Base-by-base conservation (phyloP, 2,888 invertebrate species). In the Schizotus pectinicornis region DNA sequence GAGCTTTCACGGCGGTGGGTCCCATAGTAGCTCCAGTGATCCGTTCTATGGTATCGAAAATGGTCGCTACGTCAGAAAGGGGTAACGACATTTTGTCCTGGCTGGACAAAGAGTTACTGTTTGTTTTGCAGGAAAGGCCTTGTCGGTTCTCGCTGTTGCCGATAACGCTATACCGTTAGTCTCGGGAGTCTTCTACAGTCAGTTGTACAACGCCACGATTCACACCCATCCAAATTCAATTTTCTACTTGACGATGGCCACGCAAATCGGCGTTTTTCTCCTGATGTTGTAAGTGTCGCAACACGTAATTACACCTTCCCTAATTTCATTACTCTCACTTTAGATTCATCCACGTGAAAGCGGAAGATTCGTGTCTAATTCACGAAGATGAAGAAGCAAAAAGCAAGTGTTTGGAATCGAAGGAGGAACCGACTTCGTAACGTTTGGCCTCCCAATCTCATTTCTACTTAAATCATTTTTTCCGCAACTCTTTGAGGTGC, bases 1-100 rank as follows among this genome's bases (percentile, higher is more conserved):
- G 89, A n/a, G 82, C 83, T 0, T 84, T 88, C 1, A 89, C 90
- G 6, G 86, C 89, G n/a, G 79, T 91, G 14, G 92, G 92, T 0
- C 92, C 92, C 0, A 85, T 89, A 43, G 89, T 91, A 0, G 90
- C 89, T 0, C 91, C 92, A 0, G 87, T 91, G 54, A 83, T 93
- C 56, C 83, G 93, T n/a, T 89, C 92, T 0, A 88, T 92, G 84
- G 86, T 89, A 0, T 92, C 92, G 0, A 93, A 93, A 80, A 82
- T 91, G 14, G 85, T 92, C 30, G 84, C 88, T 0, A 78, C 84
- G 0, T 81, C 85, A 34, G 92, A 93, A 73, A 84, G 91, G 80
- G 93, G 92, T 83, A 50, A 41, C 34, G 11, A 13, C 3, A 9
- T 7, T 9, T 50, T 43, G 42, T 46, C 32, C 31, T 39, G 38